phyloP scores from a whole-genome alignment of 2,888 invertebrate species.

The Oscheius sp. region DNA sequence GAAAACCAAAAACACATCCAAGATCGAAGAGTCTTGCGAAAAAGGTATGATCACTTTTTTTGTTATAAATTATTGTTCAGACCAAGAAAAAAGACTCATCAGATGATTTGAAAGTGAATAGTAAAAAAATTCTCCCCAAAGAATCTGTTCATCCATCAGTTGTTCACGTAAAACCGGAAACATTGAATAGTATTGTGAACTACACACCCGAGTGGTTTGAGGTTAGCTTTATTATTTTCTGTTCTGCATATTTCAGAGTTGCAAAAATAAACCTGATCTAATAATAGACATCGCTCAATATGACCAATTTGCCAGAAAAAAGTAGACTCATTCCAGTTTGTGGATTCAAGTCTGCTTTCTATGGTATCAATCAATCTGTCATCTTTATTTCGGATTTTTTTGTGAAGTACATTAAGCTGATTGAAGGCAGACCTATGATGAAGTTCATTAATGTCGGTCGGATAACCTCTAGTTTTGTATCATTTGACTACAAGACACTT shows the following conservation, averaged over 20 bases:
- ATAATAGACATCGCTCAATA: slow-evolving; percentile 51
- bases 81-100: background rate
- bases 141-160: slow-evolving; percentile 12
- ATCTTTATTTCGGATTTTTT: slow-evolving; percentile 3
- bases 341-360: slow-evolving; percentile 36
- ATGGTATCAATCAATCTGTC: slow-evolving; percentile 18
- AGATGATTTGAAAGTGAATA: background rate
- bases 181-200: slow-evolving; percentile 36
- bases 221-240: slow-evolving; percentile 1
- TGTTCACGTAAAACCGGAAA: slow-evolving; percentile 34
- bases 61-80: background rate
- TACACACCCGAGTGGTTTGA: slow-evolving; percentile 48
- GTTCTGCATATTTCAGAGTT: slow-evolving; percentile 29
- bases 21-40: background rate
- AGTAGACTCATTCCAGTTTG: slow-evolving; percentile 33
- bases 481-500: slow-evolving; percentile 37
- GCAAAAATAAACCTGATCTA: slow-evolving; percentile 37
- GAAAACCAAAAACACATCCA: background rate
- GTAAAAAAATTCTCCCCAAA: background rate
- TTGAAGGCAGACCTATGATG: slow-evolving; percentile 4
- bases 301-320: slow-evolving; percentile 48
- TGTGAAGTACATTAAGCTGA: slow-evolving; percentile 31
- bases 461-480: slow-evolving; percentile 33
- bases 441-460: slow-evolving; percentile 28
- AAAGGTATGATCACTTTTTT: slow-evolving; percentile 2